Evolutionary conservation across 1,140 invertebrate species (phyloP).

Genomic region (Cotesia vestalis): DNA sequence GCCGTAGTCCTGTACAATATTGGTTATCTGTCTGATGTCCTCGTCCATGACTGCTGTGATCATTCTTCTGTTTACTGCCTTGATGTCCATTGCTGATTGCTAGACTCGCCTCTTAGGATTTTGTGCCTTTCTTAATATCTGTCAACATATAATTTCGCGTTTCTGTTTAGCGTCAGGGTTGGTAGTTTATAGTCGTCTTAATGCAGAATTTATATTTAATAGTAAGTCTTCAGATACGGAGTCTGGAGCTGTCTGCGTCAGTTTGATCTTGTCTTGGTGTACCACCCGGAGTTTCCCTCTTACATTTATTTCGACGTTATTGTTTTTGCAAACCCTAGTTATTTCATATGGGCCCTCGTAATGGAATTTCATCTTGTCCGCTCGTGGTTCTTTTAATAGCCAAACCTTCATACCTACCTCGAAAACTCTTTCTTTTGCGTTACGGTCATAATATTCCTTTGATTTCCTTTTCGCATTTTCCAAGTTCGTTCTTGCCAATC

Average conservation of each 20-base stretch:
- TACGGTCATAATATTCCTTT: constrained; percentile 22
- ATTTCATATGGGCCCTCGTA: constrained; percentile 13
- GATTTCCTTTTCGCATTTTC: constrained; percentile 8
- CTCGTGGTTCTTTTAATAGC: constrained; percentile 3
- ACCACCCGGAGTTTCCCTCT: background rate
- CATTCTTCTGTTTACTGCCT: no score
- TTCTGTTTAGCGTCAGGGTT: no score
- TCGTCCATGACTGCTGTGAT: no score
- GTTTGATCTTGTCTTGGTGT: background rate
- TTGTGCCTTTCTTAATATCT: no score
- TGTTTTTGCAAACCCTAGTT: background rate
- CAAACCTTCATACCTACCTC: background rate
- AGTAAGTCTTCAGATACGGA: no score
- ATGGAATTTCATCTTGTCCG: constrained; percentile 7
- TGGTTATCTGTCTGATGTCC: no score
- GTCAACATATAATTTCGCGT: no score
- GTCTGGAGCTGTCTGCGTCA: background rate
- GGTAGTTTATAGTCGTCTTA: no score
- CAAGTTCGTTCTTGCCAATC: background rate
- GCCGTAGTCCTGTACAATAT: no score
- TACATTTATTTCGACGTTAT: background rate
- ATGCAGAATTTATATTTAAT: no score
- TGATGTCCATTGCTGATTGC: no score
- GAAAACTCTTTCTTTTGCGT: background rate
- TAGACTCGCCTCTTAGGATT: no score